Evolutionary conservation across 1,140 invertebrate genomes (phyloP), one percentile per base, ranked within the genome.

Genomic region (Hyles vespertilio): DNA sequence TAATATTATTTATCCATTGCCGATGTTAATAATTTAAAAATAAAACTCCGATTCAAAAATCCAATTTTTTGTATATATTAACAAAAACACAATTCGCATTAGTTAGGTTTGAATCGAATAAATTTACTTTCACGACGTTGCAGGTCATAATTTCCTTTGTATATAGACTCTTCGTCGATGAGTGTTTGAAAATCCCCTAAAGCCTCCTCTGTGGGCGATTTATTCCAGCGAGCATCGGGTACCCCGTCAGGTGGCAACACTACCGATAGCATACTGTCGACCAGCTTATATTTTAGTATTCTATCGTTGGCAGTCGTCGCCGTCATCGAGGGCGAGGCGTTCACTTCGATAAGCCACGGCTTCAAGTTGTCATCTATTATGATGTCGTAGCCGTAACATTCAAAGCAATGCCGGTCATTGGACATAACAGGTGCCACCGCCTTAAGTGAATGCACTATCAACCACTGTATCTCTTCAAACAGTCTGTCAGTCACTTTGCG

Each of bases 281-380:
- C 96, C 3, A 99, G 87, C 89, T 97, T 98, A 75, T 97, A 96
- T 78, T 99, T 99, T 58, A 99, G 91, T 67, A 98, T 98, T 65
- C 97, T 91, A 85, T 99, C 98, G 80, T 97, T 98, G 0, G 95
- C 95, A 0, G 97, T 99, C 1, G 97, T 99, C 0, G 97, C 96
- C 3, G 96, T 96, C 8, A 98, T 85, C 0, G 97, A 98, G 0
- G 98, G 97, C 0, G 97, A 98, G 0, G 97, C 96, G 81, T 99
- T 99, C 0, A 98, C 93, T 89, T 98, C 96, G 9, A 98, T 90
- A 8, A 98, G 89, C 95, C 96, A 97, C 1, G 96, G 96, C 59
- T 95, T 95, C 40, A 98, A 81, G 61, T 93, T 91, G 49, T 93
- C 92, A 76, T 98, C 96, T 44, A 98, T 94, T 10, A 98, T 91